Conservation (phyloP, 2,113 vertebrate species). For the Oryzias celebensis region DNA sequence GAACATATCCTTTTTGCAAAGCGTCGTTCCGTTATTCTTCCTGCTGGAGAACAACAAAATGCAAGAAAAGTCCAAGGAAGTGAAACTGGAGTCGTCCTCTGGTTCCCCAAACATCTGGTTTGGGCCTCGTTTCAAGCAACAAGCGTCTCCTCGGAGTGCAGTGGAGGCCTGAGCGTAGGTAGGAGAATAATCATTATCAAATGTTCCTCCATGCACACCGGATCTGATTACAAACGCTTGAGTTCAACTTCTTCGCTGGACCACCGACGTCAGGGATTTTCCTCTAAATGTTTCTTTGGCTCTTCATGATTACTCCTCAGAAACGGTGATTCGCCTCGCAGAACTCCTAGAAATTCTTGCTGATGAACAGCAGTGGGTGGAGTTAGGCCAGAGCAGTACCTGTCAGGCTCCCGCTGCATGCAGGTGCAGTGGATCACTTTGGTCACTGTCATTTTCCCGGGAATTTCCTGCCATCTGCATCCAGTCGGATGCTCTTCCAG, state of each 20-base stretch:
- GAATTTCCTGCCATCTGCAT: constrained; percentile 98
- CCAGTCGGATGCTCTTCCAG: constrained; percentile 96
- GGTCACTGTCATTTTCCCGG: constrained; percentile 96
- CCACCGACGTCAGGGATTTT: constrained; percentile 60
- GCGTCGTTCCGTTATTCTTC: constrained; percentile 66
- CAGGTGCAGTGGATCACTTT: constrained; percentile 91
- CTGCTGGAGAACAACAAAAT: constrained; percentile 64
- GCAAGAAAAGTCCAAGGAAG: constrained; percentile 62
- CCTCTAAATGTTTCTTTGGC: constrained; percentile 52
- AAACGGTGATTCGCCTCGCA: constrained; percentile 88
- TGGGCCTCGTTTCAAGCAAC: constrained; percentile 66
- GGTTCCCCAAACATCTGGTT: constrained; percentile 72
- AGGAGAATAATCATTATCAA: constrained; percentile 77
- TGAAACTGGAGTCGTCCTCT: constrained; percentile 67
- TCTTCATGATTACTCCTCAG: constrained; percentile 70
- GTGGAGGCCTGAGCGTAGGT: constrained; percentile 64
- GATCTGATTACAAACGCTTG: constrained; percentile 74
- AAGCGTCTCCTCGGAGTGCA: constrained; percentile 68
- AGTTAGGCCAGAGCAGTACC: constrained; percentile 59
- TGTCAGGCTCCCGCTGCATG: constrained; percentile 81
- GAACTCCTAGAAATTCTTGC: constrained; percentile 86
- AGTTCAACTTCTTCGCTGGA: constrained; percentile 61
- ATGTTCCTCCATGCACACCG: constrained; percentile 71
- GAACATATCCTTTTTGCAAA: constrained; percentile 67
- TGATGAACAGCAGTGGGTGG: constrained; percentile 79